These are phyloP conservation scores for Abramis brama DNA, from an alignment of 2,113 vertebrate genomes.

Conservation along the genomic window DNA sequence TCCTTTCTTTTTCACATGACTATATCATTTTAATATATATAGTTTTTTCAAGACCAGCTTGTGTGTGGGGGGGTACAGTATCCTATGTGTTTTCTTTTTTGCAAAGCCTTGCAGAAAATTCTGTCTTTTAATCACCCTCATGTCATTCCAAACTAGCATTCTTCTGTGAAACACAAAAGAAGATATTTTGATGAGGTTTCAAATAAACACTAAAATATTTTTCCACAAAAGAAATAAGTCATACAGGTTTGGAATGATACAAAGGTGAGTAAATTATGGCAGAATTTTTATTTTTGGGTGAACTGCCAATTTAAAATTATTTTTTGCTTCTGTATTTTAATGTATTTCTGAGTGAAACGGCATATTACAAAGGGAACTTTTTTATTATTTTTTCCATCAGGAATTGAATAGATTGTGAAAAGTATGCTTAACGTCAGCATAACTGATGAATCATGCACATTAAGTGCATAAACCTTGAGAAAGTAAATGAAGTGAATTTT, in stretches of 20 bases:
- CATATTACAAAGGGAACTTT: neutral
- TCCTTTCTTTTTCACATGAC: too few relatives aligned
- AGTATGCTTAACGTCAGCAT: neutral
- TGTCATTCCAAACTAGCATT: neutral
- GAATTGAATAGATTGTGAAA: neutral
- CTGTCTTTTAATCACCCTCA: neutral
- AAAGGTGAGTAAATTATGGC: neutral
- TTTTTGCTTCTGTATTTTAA: neutral
- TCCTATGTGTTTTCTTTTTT: neutral
- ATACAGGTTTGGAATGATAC: neutral
- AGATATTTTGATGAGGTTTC: neutral
- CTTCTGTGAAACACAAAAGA: neutral
- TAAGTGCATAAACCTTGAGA: neutral
- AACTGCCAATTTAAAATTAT: neutral
- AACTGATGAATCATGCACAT: neutral
- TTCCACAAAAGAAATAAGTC: neutral
- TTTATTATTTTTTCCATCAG: neutral
- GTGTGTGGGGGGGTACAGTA: too few relatives aligned
- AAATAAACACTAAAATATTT: neutral
- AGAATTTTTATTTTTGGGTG: neutral
- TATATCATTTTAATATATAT: too few relatives aligned
- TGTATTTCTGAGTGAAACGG: neutral
- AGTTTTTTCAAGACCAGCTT: too few relatives aligned
- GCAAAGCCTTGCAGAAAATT: neutral
- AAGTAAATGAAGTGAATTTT: neutral